These are phyloP conservation scores for Nibea coibor DNA, from an alignment of 2,113 vertebrate species.

Conservation along the genomic window DNA sequence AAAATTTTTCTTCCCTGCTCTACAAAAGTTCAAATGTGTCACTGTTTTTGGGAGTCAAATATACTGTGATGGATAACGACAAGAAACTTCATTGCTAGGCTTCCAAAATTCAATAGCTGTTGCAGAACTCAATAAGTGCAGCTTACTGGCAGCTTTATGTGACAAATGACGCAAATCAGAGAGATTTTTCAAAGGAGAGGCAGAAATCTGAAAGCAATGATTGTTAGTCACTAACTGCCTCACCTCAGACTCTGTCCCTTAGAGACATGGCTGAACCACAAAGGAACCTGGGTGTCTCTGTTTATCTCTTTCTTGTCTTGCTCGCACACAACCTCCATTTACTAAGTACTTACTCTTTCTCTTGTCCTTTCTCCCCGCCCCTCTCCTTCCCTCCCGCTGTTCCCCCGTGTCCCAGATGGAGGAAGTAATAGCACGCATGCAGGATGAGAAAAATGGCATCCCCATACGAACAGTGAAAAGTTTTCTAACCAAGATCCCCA, in stretches of 20 bases:
- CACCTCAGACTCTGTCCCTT: slow-evolving; percentile 17
- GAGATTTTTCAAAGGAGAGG: slow-evolving; percentile 54
- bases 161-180: slow-evolving; percentile 55
- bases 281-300: slow-evolving; percentile 41
- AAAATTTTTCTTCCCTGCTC: background rate
- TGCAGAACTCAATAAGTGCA: slow-evolving; percentile 39
- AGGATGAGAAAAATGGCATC: slow-evolving; percentile 97
- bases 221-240: slow-evolving; percentile 55
- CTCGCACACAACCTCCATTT: slow-evolving; percentile 19
- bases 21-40: background rate
- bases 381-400: slow-evolving; percentile 24
- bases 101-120: slow-evolving; percentile 29
- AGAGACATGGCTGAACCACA: slow-evolving; percentile 31
- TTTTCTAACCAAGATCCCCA: slow-evolving; percentile 98
- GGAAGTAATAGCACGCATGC: slow-evolving; percentile 97
- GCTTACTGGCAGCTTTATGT: slow-evolving; percentile 38
- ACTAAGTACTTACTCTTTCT: slow-evolving; percentile 8
- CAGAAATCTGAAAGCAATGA: slow-evolving; percentile 50
- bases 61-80: slow-evolving; percentile 27
- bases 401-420: slow-evolving; percentile 89
- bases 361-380: slow-evolving; percentile 1
- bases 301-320: slow-evolving; percentile 34
- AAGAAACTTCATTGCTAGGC: slow-evolving; percentile 30
- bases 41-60: slow-evolving; percentile 20
- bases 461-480: slow-evolving; percentile 98